These are phyloP conservation scores for Bradypodion pumilum DNA, from an alignment of 2,797 vertebrate genomes.

Conservation along the genomic window DNA sequence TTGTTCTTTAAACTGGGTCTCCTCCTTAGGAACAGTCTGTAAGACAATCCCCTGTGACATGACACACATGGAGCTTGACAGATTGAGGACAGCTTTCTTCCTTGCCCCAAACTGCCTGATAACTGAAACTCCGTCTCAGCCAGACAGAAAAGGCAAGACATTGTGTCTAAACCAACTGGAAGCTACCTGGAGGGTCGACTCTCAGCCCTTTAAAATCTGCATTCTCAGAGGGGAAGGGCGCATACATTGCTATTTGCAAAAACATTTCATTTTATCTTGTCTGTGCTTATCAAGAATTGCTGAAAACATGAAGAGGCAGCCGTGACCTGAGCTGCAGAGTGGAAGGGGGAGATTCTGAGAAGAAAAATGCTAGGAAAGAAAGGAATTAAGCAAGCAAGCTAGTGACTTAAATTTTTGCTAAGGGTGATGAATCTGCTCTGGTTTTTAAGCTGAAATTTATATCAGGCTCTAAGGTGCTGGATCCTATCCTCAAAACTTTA, in stretches of 20 bases:
- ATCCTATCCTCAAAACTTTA: too few species aligned
- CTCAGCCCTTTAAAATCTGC: background rate
- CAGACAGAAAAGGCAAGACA: background rate
- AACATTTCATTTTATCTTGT: background rate
- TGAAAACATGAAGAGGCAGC: background rate
- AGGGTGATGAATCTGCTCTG: too few species aligned
- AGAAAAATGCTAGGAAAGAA: background rate
- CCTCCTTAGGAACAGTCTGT: background rate
- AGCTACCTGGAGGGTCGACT: background rate
- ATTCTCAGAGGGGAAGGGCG: background rate
- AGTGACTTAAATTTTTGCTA: too few species aligned
- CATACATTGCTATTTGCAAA: background rate
- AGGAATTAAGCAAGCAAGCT: background rate
- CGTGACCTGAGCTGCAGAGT: background rate
- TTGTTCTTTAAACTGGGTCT: background rate
- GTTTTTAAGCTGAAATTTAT: too few species aligned
- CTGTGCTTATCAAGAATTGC: background rate
- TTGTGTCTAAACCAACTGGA: background rate
- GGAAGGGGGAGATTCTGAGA: background rate
- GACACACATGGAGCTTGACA: conserved; percentile 4
- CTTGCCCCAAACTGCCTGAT: background rate
- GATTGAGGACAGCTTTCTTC: conserved; percentile 21
- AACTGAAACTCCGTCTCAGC: background rate
- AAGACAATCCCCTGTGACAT: conserved; percentile 14
- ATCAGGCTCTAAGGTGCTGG: too few species aligned